Evolutionary conservation across 1,140 invertebrate species (phyloP), one percentile per base, ranked within the genome.

Genomic region (Diorhabda sublineata): DNA sequence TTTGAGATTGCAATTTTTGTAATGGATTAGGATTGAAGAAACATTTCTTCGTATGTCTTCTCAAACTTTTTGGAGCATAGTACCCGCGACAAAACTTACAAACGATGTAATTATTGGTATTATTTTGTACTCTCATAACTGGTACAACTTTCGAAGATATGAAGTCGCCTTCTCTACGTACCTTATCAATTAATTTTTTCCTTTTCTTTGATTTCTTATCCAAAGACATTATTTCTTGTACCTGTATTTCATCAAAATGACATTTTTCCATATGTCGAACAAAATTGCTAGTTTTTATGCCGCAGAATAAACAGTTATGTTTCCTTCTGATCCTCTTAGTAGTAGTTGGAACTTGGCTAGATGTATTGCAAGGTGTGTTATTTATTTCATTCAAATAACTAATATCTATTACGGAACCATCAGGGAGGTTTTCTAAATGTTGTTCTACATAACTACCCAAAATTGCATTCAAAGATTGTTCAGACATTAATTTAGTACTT

Each of bases 181-280:
- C 11, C 56, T 67, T 64, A 6, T 43, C 47, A 26, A 65, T 60
- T n/a, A 70, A n/a, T 61, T 61, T 11, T 56, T 61, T 66, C 6
- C 69, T n/a, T 61, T 66, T 45, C 9, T 56, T 9, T 8, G 8
- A 8, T 52, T 58, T 59, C 41, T 52, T 61, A n/a, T 57, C 42
- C 42, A 62, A 3, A 3, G 11, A 60, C 42, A 70, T 7, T 11
- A 70, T 45, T 9, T 59, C 42, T 26, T 56, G 44, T 11, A 67
- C 64, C 57, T 66, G 11, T 9, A 47, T 26, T 41, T 70, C 69
- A 9, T 47, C 44, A 7, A 3, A 42, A 65, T 71, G 70, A 42
- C 68, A n/a, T 61, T 62, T 9, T 64, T 71, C 44, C 5, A 71
- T 5, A 45, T 71, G 66, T 68, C 66, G 41, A 52, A 66, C 61